phyloP scores from a whole-genome alignment of 2,888 invertebrate genomes.

The Eustalomyia histrio region DNA sequence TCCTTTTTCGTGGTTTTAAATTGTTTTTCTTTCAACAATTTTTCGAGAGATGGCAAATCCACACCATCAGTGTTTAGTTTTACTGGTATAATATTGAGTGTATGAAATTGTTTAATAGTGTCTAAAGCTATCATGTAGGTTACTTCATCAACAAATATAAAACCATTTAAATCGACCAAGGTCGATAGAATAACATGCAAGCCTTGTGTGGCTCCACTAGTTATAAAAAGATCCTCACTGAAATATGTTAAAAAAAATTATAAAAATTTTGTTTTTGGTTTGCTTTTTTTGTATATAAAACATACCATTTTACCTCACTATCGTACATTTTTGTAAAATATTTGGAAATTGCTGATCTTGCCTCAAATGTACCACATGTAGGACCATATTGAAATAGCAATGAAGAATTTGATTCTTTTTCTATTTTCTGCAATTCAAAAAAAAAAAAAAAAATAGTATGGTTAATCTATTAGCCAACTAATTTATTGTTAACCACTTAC shows the following conservation, averaged over 20 bases:
- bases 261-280: neutral
- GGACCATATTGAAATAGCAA: slow-evolving; percentile 81
- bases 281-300: neutral
- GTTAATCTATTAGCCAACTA: neutral
- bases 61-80: slow-evolving; percentile 81
- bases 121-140: slow-evolving; percentile 84
- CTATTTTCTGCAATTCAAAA: slow-evolving; percentile 68
- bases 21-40: slow-evolving; percentile 76
- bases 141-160: slow-evolving; percentile 84
- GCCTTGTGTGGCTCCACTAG: slow-evolving; percentile 83
- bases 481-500: slow-evolving; percentile 69
- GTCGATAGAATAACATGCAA: slow-evolving; percentile 81
- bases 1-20: slow-evolving; percentile 77
- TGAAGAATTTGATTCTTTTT: slow-evolving; percentile 70
- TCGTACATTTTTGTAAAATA: slow-evolving; percentile 80
- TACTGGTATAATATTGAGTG: slow-evolving; percentile 81
- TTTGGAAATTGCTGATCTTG: slow-evolving; percentile 79
- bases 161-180: slow-evolving; percentile 81
- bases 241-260: slow-evolving; percentile 7
- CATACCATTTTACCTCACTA: slow-evolving; percentile 78
- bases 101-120: slow-evolving; percentile 81
- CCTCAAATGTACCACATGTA: slow-evolving; percentile 80
- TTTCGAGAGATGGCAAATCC: slow-evolving; percentile 80
- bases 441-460: neutral
- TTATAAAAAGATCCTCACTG: slow-evolving; percentile 81